A percentile compares a stretch with the other conserved stretches of the same genome.
These are phyloP conservation scores for Solea senegalensis DNA, from an alignment of 2,113 vertebrate genomes.

Conservation along the genomic window DNA sequence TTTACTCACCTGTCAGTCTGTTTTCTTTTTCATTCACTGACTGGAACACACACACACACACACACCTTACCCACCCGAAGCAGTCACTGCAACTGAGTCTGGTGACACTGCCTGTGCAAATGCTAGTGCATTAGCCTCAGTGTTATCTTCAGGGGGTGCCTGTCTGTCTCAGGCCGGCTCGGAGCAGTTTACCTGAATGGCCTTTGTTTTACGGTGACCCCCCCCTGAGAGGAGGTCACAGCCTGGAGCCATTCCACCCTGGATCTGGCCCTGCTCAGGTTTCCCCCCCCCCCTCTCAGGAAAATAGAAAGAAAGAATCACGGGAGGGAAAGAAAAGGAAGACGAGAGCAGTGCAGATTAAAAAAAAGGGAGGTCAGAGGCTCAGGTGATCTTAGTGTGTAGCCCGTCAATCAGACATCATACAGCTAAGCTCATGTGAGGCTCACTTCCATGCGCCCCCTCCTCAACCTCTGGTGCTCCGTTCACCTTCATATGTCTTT, in stretches of 20 bases:
- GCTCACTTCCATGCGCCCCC: conserved; percentile 30
- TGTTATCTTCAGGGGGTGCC: conserved; percentile 73
- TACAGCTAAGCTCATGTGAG: conserved; percentile 60
- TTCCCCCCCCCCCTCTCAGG: conserved; percentile 54
- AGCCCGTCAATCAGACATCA: conserved; percentile 76
- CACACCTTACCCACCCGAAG: conserved; percentile 16
- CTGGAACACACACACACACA: conserved; percentile 33
- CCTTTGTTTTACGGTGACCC: conserved; percentile 78
- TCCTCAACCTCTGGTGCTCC: conserved; percentile 40
- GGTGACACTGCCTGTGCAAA: conserved; percentile 65
- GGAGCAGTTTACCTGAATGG: conserved; percentile 79
- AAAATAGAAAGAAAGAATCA: conserved; percentile 27
- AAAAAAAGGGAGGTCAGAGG: conserved; percentile 72
- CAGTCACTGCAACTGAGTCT: conserved; percentile 38
- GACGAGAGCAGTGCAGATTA: conserved; percentile 54
- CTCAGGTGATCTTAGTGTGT: conserved; percentile 76
- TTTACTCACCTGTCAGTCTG: conserved; percentile 79
- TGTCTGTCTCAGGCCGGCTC: conserved; percentile 65
- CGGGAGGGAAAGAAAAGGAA: conserved; percentile 24
- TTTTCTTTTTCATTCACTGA: conserved; percentile 53
- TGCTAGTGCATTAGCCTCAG: conserved; percentile 68
- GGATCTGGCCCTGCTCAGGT: conserved; percentile 75
- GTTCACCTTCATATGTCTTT: conserved; percentile 50
- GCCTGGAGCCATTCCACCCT: conserved; percentile 77
- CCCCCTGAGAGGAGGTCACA: conserved; percentile 67